Base-by-base conservation (phyloP, 1,140 invertebrate genomes). In the Procambarus virginalis region DNA sequence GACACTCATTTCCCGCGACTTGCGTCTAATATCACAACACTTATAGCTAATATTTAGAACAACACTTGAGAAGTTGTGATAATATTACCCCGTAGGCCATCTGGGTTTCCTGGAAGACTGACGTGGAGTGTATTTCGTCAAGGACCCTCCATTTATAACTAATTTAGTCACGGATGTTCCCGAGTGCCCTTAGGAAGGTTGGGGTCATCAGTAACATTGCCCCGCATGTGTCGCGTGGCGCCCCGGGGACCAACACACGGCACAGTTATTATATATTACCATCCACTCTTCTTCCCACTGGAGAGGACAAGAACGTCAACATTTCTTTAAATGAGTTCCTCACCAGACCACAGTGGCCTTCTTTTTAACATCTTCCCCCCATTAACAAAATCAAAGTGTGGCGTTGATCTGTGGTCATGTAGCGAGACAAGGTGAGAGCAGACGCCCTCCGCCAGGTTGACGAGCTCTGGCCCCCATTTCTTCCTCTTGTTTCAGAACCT, bases 401-500 rank as follows among this genome's bases (percentile, higher is more conserved):
- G 68, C 3, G 20, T 6, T 34, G n/a, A 45, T 34, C 2, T 73
- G 3, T 34, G 68, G 68, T 73, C 4, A 64, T 14, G 14, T 34
- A 73, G 68, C 20, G 68, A 34, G 68, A 73, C 22, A 73, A 20
- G 68, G 68, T 73, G 68, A 73, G 68, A 73, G 68, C 68, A 73
- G 68, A 20, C 60, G 4, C 60, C 60, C 68, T 73, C 2, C 55
- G 68, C 34, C 58, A 64, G 58, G 22, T 12, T 82, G 49, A 34
- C 58, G 78, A 81, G 64, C 79, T 81, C 78, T 88, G 48, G 20
- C 79, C 68, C 45, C 86, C 46, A 82, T 48, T 83, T 84, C 60
- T 78, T 22, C 88, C 88, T 84, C 80, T 84, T 89, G 75, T 89
- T 89, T 89, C 88, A 89, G 88, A 89, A 89, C 88, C 88, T 84